phyloP scores from a whole-genome alignment of 2,888 invertebrate species.

The Lingula anatina region DNA sequence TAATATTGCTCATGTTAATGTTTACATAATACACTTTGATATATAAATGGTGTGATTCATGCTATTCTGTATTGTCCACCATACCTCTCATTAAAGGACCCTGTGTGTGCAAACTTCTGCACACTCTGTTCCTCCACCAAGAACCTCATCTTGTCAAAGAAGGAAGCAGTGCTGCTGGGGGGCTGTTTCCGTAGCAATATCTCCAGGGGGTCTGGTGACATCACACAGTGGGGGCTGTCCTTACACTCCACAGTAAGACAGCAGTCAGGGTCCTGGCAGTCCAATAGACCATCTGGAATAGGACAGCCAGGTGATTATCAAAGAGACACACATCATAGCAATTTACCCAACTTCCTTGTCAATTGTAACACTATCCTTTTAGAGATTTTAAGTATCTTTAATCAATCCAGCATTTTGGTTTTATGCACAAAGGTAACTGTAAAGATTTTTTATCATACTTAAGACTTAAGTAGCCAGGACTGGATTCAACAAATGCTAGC shows the following conservation, averaged over 20 bases:
- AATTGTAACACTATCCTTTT: too few relatives aligned
- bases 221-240: conserved; percentile 89
- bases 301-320: background rate
- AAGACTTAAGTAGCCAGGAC: too few relatives aligned
- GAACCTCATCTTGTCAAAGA: conserved; percentile 96
- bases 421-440: background rate
- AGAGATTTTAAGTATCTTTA: too few relatives aligned
- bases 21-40: too few relatives aligned
- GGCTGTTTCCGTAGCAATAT: conserved; percentile 93
- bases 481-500: too few relatives aligned
- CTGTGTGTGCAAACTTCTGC: conserved; percentile 95
- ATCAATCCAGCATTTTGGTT: background rate
- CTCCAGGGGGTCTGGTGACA: conserved; percentile 93
- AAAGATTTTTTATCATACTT: background rate
- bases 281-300: conserved; percentile 85
- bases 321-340: too few relatives aligned
- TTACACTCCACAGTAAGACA: conserved; percentile 78
- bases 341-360: too few relatives aligned
- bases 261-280: conserved; percentile 98
- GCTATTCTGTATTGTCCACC: too few relatives aligned
- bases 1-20: too few relatives aligned
- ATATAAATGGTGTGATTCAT: too few relatives aligned
- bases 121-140: conserved; percentile 97
- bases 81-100: conserved; percentile 98
- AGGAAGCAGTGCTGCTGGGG: conserved; percentile 92